Conservation (phyloP, 1,140 invertebrate species). For the Prorops nasuta region DNA sequence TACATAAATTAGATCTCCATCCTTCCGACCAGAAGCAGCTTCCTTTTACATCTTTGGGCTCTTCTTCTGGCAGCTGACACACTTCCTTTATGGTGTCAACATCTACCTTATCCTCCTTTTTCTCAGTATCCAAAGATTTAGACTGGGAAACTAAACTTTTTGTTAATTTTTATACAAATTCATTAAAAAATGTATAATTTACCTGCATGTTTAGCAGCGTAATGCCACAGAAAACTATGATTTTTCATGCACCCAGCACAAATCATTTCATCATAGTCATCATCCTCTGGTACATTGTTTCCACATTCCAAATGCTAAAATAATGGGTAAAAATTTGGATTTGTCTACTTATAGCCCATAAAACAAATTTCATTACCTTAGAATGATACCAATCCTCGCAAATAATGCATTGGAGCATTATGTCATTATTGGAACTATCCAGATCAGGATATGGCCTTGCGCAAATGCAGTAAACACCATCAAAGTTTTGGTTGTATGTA, state of each 20-base stretch:
- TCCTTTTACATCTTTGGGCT: slow-evolving; percentile 17
- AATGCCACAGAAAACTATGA: slow-evolving; percentile 74
- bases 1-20: slow-evolving; percentile 76
- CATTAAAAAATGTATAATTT: slow-evolving; percentile 12
- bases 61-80: slow-evolving; percentile 39
- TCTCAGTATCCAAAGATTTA: slow-evolving; percentile 8
- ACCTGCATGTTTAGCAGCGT: slow-evolving; percentile 56
- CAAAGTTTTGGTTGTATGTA: slow-evolving; percentile 94
- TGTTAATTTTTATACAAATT: neutral
- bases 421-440: slow-evolving; percentile 75
- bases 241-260: slow-evolving; percentile 72
- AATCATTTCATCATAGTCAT: slow-evolving; percentile 77
- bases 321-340: slow-evolving; percentile 14
- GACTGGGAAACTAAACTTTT: neutral
- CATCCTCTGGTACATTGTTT: slow-evolving; percentile 59
- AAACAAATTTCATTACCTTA: slow-evolving; percentile 45
- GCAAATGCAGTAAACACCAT: slow-evolving; percentile 90
- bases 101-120: slow-evolving; percentile 31
- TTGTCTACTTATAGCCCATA: slow-evolving; percentile 2
- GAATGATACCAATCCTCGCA: slow-evolving; percentile 99
- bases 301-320: slow-evolving; percentile 69
- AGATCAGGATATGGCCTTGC: slow-evolving; percentile 93
- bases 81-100: slow-evolving; percentile 21
- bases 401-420: slow-evolving; percentile 95
- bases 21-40: slow-evolving; percentile 68